Evolutionary conservation across 2,888 invertebrate genomes (phyloP), one percentile per base, ranked within the genome.

Genomic region (Apamea monoglypha): DNA sequence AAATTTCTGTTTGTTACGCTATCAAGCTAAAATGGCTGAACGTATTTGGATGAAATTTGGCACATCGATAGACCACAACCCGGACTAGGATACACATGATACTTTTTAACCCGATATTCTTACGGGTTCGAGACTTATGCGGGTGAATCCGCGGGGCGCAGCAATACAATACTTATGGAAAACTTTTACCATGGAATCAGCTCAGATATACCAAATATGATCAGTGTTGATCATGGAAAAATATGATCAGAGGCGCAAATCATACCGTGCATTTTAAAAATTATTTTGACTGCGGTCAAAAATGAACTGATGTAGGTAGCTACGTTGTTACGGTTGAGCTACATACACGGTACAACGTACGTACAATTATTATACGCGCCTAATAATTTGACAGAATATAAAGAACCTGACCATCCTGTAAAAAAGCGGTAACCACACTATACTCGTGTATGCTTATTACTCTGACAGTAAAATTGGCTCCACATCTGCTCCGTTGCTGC

Each of bases 401-500:
- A 18, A 32, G 18, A 53, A 18, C 40, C 10, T 21, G 21, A 47
- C 1, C 40, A 18, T 53, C 18, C 21, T 12, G 14, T 32, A 29
- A 74, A 18, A 56, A 76, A 53, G 21, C 10, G 0, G 6, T 32
- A 32, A 66, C 77, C 77, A 56, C 53, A 32, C 10, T 18, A 56
- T 44, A 32, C 10, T 18, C 18, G 12, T 40, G 25, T 8, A 53
- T 25, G 21, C 29, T 44, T 63, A 16, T 76, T 14, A 36, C 25
- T 53, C 47, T 21, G 66, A 47, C 47, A 66, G 44, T 21, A 6
- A 64, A 75, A 76, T 56, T 66, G n/a, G n/a, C n/a, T n/a, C 7
- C 14, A 44, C 76, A 77, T 47, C 53, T 77, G 76, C 32, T 78
- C 14, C 21, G 5, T 69, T 40, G 40, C 40, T 67, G 40, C 40